These are phyloP conservation scores for Aphaenogaster floridana DNA, from an alignment of 1,140 invertebrate genomes.

Conservation along the genomic window DNA sequence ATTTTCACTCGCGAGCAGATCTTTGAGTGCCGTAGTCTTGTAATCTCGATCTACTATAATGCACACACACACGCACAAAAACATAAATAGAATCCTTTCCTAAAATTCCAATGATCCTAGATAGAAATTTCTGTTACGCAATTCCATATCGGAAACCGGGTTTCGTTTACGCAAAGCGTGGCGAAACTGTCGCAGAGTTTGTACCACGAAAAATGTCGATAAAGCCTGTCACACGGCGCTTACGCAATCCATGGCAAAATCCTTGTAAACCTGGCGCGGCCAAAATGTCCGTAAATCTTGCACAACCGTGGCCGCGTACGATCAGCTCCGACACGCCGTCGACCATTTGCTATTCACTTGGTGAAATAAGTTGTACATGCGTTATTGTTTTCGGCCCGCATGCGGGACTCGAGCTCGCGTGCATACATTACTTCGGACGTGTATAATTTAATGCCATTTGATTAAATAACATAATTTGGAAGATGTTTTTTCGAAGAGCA, in stretches of 20 bases:
- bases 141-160: background rate
- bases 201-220: conserved; percentile 42
- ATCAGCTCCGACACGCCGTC: conserved; percentile 26
- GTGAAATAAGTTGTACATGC: conserved; percentile 50
- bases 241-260: conserved; percentile 64
- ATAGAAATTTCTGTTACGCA: background rate
- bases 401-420: conserved; percentile 12
- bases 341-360: conserved; percentile 70
- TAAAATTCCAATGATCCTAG: background rate
- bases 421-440: background rate
- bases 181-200: conserved; percentile 34
- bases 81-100: background rate
- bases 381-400: conserved; percentile 57
- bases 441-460: conserved; percentile 18
- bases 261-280: conserved; percentile 40
- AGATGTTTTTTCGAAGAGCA: background rate
- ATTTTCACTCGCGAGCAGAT: background rate
- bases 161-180: conserved; percentile 23
- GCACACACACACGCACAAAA: too few relatives aligned
- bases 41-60: background rate
- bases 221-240: conserved; percentile 45
- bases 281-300: conserved; percentile 63
- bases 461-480: background rate
- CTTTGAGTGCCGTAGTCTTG: background rate
- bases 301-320: conserved; percentile 46